These are phyloP conservation scores for Lucinisca nassula DNA, from an alignment of 2,888 invertebrate species.

Conservation along the genomic window DNA sequence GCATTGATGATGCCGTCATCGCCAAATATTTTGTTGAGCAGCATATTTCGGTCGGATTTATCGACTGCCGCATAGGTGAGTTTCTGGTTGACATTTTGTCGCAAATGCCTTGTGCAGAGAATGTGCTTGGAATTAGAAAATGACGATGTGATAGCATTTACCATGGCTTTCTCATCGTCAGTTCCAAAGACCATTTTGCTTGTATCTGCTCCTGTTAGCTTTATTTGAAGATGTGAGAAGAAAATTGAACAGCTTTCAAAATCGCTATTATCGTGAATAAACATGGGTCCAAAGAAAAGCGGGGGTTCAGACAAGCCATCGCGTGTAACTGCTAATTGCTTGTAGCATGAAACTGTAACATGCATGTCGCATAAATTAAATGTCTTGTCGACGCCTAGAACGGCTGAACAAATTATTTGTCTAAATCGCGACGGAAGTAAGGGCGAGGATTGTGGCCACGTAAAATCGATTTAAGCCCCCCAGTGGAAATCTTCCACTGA, in stretches of 20 bases:
- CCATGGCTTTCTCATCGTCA: slow-evolving; percentile 47
- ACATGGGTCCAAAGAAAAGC: slow-evolving; percentile 58
- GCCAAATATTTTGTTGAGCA: slow-evolving; percentile 32
- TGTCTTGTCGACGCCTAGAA: slow-evolving; percentile 58
- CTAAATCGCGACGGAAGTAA: too few relatives aligned
- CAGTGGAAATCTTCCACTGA: too few relatives aligned
- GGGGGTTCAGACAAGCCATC: slow-evolving; percentile 26
- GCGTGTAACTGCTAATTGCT: slow-evolving; percentile 24
- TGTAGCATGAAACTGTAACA: slow-evolving; percentile 47
- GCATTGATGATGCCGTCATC: slow-evolving; percentile 17
- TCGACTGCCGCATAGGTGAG: slow-evolving; percentile 33
- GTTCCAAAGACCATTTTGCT: slow-evolving; percentile 41
- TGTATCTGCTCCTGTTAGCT: background rate
- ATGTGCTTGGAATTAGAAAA: slow-evolving; percentile 39
- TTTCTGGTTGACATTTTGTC: slow-evolving; percentile 39
- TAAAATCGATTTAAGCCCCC: too few relatives aligned
- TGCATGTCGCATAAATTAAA: slow-evolving; percentile 54
- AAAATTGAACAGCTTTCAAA: slow-evolving; percentile 46
- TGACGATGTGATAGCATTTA: slow-evolving; percentile 35
- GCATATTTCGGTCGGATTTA: background rate
- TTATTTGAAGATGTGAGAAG: slow-evolving; percentile 46
- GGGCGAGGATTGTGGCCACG: too few relatives aligned
- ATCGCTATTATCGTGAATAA: slow-evolving; percentile 58
- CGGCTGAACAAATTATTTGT: too few relatives aligned
- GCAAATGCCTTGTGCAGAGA: slow-evolving; percentile 43